These are phyloP conservation scores for Mastomys coucha DNA, from an alignment of 2,113 vertebrate species.

Conservation along the genomic window DNA sequence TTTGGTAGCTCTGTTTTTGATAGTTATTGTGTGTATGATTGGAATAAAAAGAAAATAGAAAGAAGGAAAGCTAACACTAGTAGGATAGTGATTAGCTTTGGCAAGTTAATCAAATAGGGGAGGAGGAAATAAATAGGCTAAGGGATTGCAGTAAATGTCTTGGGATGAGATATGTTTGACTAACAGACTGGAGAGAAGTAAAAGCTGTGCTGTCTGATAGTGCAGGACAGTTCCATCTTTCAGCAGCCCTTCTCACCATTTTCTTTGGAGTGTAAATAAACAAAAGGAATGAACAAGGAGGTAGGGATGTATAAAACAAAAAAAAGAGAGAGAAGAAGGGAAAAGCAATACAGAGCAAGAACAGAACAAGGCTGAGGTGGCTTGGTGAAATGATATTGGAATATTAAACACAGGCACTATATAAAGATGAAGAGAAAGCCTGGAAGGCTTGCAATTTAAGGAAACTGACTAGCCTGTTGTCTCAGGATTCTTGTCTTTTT, in stretches of 20 bases:
- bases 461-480: too few species aligned
- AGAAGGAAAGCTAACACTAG: neutral
- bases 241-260: neutral
- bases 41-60: neutral
- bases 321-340: neutral
- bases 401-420: neutral
- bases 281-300: neutral
- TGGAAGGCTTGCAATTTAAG: too few species aligned
- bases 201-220: neutral
- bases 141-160: too few species aligned
- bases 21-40: too few species aligned
- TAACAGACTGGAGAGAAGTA: neutral
- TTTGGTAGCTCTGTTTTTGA: too few species aligned
- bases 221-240: neutral
- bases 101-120: neutral
- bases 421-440: neutral
- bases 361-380: neutral
- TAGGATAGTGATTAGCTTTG: neutral
- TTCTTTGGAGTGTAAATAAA: neutral
- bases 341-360: neutral
- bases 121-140: neutral
- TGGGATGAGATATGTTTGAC: neutral
- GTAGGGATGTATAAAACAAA: neutral
- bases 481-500: too few species aligned
- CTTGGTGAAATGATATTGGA: neutral